Percentiles rank a stretch among this genome's conserved stretches.
Conservation (phyloP, 2,888 invertebrate species). For the Odontomyia ornata region DNA sequence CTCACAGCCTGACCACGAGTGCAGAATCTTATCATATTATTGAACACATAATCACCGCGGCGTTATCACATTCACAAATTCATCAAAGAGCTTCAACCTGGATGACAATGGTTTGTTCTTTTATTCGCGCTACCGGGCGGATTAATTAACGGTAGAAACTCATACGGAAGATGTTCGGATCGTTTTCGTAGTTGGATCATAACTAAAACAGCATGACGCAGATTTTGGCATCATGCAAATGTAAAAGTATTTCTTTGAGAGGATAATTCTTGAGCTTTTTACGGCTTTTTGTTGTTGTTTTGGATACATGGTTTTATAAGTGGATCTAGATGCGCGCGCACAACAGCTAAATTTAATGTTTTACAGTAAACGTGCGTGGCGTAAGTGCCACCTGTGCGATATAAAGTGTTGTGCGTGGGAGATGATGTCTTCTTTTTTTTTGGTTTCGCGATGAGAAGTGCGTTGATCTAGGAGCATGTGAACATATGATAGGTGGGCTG, state of each 20-base stretch:
- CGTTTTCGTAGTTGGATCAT: conserved; percentile 3
- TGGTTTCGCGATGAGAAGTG: neutral
- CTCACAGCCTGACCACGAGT: neutral
- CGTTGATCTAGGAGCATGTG: neutral
- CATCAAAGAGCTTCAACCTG: neutral
- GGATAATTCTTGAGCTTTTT: neutral
- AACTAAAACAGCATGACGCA: neutral
- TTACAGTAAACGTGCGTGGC: neutral
- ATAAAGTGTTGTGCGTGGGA: neutral
- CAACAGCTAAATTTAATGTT: neutral
- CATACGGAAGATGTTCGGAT: neutral
- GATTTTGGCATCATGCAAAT: neutral
- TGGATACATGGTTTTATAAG: neutral
- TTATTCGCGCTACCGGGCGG: neutral
- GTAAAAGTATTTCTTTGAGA: neutral
- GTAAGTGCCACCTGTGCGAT: conserved; percentile 1
- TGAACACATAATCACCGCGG: neutral
- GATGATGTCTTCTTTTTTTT: too few relatives aligned
- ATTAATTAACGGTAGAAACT: neutral
- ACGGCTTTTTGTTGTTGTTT: neutral
- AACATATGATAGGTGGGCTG: neutral
- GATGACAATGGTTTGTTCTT: neutral
- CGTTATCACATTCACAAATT: neutral
- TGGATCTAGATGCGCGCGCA: neutral
- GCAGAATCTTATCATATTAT: conserved; percentile 7